phyloP scores from a whole-genome alignment of 2,797 vertebrate species.

The Anas acuta region DNA sequence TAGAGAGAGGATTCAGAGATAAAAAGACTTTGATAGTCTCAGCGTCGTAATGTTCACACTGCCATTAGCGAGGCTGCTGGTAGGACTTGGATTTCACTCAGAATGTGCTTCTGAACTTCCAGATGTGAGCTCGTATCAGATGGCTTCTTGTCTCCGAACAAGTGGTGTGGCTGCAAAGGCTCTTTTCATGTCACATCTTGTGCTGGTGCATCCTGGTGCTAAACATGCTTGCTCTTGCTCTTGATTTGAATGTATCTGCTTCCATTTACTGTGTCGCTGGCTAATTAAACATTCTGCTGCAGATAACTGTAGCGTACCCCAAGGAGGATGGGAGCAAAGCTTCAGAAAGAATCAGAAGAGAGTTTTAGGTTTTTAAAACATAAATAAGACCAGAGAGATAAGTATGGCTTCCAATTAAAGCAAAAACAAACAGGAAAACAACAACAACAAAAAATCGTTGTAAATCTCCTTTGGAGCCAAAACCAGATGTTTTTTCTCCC shows the following conservation, averaged over 20 bases:
- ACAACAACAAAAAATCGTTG: neutral
- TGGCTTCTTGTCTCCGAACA: neutral
- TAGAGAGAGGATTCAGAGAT: neutral
- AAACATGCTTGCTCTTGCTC: neutral
- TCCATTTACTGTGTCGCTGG: neutral
- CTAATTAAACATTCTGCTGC: neutral
- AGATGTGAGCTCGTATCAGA: neutral
- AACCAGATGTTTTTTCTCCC: conserved; percentile 60
- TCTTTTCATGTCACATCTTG: neutral
- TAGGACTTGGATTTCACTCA: neutral
- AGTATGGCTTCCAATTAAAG: conserved; percentile 29
- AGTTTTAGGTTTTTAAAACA: neutral
- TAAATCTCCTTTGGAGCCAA: conserved; percentile 32
- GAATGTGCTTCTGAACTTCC: neutral
- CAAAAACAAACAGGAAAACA: neutral
- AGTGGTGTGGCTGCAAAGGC: neutral
- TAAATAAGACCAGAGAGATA: conserved; percentile 28
- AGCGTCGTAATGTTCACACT: neutral
- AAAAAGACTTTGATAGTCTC: neutral
- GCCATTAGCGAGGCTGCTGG: neutral
- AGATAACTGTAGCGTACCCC: neutral
- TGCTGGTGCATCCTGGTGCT: neutral
- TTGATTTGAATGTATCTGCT: neutral
- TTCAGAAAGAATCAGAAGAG: neutral
- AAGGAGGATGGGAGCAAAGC: neutral